Conservation (phyloP, 2,888 invertebrate species). For the Andrena dorsata region DNA sequence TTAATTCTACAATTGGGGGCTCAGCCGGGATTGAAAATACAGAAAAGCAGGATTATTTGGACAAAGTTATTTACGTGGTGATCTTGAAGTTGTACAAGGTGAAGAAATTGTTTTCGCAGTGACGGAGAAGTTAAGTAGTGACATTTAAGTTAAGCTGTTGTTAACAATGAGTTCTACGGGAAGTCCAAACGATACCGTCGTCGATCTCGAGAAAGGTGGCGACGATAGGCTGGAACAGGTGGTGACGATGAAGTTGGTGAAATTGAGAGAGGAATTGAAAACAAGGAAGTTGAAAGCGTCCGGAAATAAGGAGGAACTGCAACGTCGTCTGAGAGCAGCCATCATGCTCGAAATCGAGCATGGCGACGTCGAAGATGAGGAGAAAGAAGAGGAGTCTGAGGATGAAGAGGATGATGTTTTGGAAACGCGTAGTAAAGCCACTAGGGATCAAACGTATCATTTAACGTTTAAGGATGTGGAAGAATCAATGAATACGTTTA, state of each 20-base stretch:
- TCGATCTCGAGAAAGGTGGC: too few species aligned
- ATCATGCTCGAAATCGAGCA: neutral
- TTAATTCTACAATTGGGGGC: neutral
- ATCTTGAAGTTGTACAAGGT: too few species aligned
- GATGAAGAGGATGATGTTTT: too few species aligned
- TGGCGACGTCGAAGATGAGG: neutral
- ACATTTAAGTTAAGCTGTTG: too few species aligned
- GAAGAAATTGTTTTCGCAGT: neutral
- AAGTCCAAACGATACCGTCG: neutral
- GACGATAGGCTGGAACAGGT: neutral
- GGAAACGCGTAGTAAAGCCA: too few species aligned
- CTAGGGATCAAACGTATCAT: neutral
- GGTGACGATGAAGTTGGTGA: neutral
- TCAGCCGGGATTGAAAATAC: neutral
- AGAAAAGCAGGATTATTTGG: too few species aligned
- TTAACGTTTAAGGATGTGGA: conserved; percentile 15
- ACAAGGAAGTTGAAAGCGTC: neutral
- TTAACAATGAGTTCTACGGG: too few species aligned
- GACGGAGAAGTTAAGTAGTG: neutral
- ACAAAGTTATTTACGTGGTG: too few species aligned
- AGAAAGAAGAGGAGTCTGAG: too few species aligned
- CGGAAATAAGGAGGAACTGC: neutral
- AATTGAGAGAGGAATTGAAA: neutral
- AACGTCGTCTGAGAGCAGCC: neutral
- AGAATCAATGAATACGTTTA: neutral